phyloP scores from a whole-genome alignment of 2,113 vertebrate species.

The Toxostoma redivivum region DNA sequence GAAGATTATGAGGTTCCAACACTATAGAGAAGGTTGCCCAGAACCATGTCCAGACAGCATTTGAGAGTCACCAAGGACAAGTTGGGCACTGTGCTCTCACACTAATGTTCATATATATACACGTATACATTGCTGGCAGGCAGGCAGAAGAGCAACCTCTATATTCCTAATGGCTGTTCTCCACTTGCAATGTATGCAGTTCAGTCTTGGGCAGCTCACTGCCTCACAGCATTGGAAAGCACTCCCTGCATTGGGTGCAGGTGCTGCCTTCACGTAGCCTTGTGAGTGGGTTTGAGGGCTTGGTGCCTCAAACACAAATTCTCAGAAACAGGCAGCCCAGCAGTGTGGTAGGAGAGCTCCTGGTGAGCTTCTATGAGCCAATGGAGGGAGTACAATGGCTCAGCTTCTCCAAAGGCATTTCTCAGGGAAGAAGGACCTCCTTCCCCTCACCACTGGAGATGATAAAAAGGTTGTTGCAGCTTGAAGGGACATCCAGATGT shows the following conservation, averaged over 20 bases:
- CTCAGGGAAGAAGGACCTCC: neutral
- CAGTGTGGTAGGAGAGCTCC: accelerated
- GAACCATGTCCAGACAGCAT: neutral
- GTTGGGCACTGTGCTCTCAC: accelerated
- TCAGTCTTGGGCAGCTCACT: neutral
- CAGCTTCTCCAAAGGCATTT: accelerated
- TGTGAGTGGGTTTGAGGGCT: neutral
- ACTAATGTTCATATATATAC: neutral
- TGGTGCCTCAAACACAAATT: neutral
- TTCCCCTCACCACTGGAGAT: neutral
- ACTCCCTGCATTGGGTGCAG: neutral
- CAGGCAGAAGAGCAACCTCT: neutral
- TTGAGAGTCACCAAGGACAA: neutral
- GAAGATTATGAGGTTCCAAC: neutral
- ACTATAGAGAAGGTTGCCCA: neutral
- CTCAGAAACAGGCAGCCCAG: neutral
- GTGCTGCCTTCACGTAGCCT: neutral
- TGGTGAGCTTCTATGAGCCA: neutral
- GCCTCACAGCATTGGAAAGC: neutral
- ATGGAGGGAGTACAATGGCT: accelerated
- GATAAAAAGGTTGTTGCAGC: accelerated
- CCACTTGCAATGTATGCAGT: neutral
- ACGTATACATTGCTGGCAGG: neutral
- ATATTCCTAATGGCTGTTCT: neutral
- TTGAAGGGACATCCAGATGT: neutral